Evolutionary conservation across 2,797 vertebrate species (phyloP).

Genomic region (Propithecus perrieri): DNA sequence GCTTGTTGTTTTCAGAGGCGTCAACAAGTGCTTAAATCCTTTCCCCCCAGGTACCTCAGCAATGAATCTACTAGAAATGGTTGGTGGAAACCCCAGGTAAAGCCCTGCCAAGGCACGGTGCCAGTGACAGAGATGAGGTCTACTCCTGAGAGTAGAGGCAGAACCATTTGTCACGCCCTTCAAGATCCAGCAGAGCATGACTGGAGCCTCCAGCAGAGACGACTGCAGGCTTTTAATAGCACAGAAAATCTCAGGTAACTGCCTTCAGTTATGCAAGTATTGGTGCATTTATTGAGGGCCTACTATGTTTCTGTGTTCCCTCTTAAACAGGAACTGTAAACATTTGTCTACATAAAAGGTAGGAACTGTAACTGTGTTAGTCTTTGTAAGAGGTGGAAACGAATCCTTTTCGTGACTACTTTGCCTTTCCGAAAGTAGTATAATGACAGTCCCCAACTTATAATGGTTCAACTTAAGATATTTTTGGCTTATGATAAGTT

Average conservation of each 20-base stretch:
- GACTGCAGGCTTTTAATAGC: background rate
- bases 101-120: background rate
- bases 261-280: background rate
- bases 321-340: background rate
- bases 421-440: background rate
- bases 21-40: too few species aligned
- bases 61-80: background rate
- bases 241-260: background rate
- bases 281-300: background rate
- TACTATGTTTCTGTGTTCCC: background rate
- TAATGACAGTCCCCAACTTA: background rate
- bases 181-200: background rate
- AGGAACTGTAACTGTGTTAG: background rate
- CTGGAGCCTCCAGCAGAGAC: background rate
- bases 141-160: background rate
- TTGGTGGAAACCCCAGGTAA: background rate
- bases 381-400: background rate
- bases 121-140: background rate
- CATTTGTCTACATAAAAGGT: background rate
- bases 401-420: background rate
- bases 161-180: rapidly evolving
- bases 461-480: background rate
- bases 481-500: background rate
- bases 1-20: background rate
- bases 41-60: too few species aligned